Percentiles rank a stretch among this genome's conserved stretches.
Conservation (phyloP, 2,113 vertebrate genomes). For the Orientallactaga bullata region DNA sequence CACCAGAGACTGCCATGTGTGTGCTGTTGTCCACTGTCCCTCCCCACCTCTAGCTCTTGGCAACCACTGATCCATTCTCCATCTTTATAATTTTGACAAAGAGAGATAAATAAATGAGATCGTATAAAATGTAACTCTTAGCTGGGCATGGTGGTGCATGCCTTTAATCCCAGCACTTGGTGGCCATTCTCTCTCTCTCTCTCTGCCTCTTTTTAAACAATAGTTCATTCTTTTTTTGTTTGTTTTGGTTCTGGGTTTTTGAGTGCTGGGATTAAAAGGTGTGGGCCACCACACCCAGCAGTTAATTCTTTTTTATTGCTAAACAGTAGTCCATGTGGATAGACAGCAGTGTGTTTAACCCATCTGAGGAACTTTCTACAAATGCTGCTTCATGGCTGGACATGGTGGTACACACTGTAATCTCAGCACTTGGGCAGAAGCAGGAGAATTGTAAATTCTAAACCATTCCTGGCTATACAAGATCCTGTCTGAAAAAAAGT, state of each 20-base stretch:
- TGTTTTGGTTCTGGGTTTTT: no score
- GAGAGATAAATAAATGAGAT: conserved; percentile 1
- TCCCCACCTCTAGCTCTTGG: not conserved
- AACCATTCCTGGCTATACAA: not conserved
- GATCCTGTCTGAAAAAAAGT: not conserved
- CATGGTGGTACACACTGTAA: not conserved
- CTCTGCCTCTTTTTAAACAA: no score
- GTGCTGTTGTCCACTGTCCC: no score
- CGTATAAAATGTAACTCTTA: not conserved
- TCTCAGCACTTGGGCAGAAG: not conserved
- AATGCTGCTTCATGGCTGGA: not conserved
- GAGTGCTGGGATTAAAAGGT: no score
- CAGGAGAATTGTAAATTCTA: not conserved
- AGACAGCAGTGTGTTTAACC: not conserved
- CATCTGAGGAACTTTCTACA: not conserved
- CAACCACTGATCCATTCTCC: not conserved
- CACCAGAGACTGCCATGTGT: not conserved
- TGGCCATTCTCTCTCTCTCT: no score
- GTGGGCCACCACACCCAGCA: not conserved
- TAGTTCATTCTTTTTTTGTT: no score
- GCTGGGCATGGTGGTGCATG: no score
- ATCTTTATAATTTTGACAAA: not conserved
- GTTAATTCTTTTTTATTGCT: not conserved
- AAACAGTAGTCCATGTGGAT: not conserved
- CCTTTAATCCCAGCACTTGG: no score